Percentiles rank a stretch among this genome's conserved stretches.
These are phyloP conservation scores for Plodia interpunctella DNA, from an alignment of 1,140 invertebrate species.

Conservation along the genomic window DNA sequence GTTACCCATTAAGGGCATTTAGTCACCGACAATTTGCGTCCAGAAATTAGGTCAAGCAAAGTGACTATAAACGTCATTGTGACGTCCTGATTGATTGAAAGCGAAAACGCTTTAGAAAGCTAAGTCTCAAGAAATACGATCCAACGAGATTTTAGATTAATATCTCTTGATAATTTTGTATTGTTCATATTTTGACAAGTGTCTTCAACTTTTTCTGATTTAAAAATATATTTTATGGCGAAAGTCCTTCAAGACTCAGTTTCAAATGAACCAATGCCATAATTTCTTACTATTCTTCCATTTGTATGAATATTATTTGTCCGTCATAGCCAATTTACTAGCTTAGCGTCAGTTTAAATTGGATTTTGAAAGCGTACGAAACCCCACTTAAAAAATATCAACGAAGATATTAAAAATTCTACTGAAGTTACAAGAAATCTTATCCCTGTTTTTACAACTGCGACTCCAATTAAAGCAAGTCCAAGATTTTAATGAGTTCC, in stretches of 20 bases:
- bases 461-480: constrained; percentile 57
- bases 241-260: no score
- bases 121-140: no score
- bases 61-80: not conserved
- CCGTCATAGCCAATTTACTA: no score
- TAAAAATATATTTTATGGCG: no score
- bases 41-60: constrained; percentile 9
- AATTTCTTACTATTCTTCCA: no score
- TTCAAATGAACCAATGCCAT: no score
- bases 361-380: not conserved
- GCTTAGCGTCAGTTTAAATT: no score
- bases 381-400: not conserved
- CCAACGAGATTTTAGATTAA: no score
- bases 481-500: constrained; percentile 60
- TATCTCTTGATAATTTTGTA: no score
- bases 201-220: no score
- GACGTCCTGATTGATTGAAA: not conserved
- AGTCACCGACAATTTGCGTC: constrained; percentile 5
- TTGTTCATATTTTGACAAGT: no score
- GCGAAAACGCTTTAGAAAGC: not conserved
- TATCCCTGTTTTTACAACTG: constrained; percentile 5
- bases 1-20: constrained; percentile 1
- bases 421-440: not conserved
- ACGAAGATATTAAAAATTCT: not conserved
- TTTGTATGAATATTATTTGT: no score